Conservation (phyloP, 2,888 invertebrate species). For the Augiades crinisus region DNA sequence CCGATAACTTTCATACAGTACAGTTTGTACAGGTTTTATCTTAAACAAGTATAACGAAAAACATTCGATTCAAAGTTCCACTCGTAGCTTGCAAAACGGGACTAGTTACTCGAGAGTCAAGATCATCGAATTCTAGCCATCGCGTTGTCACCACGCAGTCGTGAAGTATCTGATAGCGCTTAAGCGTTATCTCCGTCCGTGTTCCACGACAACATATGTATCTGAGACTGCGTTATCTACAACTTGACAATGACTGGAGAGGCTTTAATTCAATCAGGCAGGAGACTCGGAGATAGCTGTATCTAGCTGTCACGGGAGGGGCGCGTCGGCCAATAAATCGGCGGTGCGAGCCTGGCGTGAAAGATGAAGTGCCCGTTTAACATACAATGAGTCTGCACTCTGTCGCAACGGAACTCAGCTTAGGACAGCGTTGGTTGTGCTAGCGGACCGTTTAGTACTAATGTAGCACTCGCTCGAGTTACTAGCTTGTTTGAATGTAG, state of each 20-base stretch:
- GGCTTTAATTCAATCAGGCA: slow-evolving; percentile 39
- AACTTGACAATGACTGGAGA: slow-evolving; percentile 32
- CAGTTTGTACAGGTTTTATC: background rate
- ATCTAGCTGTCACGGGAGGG: slow-evolving; percentile 59
- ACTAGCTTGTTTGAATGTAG: no score
- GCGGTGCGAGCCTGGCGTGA: slow-evolving; percentile 58
- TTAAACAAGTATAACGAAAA: background rate
- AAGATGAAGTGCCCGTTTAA: slow-evolving; percentile 78
- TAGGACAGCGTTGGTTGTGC: slow-evolving; percentile 41
- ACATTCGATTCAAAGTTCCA: no score
- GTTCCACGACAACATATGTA: slow-evolving; percentile 25
- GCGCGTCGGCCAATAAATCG: slow-evolving; percentile 76
- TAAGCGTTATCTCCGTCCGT: slow-evolving; percentile 28
- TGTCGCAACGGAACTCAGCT: slow-evolving; percentile 63
- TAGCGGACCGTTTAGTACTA: slow-evolving; percentile 36
- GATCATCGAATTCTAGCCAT: slow-evolving; percentile 32
- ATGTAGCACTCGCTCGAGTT: slow-evolving; percentile 44
- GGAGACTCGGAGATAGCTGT: slow-evolving; percentile 38
- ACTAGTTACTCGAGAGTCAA: slow-evolving; percentile 6
- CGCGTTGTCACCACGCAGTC: slow-evolving; percentile 32
- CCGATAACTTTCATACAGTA: no score
- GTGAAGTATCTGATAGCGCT: slow-evolving; percentile 30
- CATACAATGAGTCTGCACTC: slow-evolving; percentile 74
- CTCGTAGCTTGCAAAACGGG: slow-evolving; percentile 4
- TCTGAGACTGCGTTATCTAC: slow-evolving; percentile 19